phyloP scores from a whole-genome alignment of 2,888 invertebrate species.

The Rhagonycha fulva region DNA sequence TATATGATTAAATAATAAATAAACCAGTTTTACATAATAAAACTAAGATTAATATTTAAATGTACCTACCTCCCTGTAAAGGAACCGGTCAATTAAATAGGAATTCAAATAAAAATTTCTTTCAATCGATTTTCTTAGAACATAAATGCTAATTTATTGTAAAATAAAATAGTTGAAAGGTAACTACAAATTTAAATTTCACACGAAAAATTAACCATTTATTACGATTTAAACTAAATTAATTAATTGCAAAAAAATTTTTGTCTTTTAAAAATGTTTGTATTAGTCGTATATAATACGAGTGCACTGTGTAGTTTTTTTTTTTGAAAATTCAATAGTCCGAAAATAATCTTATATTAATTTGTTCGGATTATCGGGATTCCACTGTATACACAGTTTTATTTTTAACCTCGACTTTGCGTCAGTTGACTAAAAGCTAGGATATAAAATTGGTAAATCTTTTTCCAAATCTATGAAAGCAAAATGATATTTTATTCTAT shows the following conservation, averaged over 20 bases:
- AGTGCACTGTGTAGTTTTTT: too few relatives aligned
- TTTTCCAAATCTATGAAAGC: too few relatives aligned
- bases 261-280: too few relatives aligned
- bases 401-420: too few relatives aligned
- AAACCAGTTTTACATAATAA: background rate
- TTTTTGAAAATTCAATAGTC: too few relatives aligned
- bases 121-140: background rate
- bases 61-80: background rate
- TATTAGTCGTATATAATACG: too few relatives aligned
- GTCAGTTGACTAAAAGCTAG: too few relatives aligned
- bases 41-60: background rate
- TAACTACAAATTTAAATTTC: background rate
- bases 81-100: background rate
- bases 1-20: background rate
- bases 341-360: too few relatives aligned
- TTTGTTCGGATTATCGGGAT: too few relatives aligned
- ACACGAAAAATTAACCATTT: background rate
- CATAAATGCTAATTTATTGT: background rate
- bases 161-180: background rate
- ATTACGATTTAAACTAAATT: background rate
- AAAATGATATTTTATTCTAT: too few relatives aligned
- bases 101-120: background rate
- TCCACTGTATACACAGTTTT: too few relatives aligned
- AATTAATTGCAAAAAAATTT: background rate
- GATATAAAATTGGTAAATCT: too few relatives aligned